phyloP scores from a whole-genome alignment of 53 echinoderm and acorn worm genomes.

The Paracentrotus lividus region DNA sequence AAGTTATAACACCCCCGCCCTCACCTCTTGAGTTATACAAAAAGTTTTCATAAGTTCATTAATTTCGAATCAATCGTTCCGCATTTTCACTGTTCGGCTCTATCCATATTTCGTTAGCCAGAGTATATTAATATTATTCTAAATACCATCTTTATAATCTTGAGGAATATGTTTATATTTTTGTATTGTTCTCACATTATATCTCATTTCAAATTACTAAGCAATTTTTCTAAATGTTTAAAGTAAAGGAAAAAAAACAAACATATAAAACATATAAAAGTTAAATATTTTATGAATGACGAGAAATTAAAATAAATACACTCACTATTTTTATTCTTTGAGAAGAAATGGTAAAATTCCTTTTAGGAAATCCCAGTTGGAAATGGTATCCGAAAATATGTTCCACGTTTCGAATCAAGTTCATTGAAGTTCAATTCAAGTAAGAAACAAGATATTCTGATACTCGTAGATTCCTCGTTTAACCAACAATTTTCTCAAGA shows the following conservation, averaged over 20 bases:
- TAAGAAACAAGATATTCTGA: conserved; percentile 15
- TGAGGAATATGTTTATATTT: too few relatives aligned
- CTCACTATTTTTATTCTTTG: conserved; percentile 46
- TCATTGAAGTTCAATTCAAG: conserved; percentile 8
- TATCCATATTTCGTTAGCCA: neutral
- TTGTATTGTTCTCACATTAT: too few relatives aligned
- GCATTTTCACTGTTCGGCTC: neutral
- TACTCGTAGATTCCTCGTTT: neutral
- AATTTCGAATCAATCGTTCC: neutral
- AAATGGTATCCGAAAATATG: conserved; percentile 63
- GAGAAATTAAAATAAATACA: too few relatives aligned
- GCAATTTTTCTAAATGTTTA: neutral
- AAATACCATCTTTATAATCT: too few relatives aligned
- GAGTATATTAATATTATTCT: too few relatives aligned
- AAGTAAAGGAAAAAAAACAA: neutral
- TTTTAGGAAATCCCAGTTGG: conserved; percentile 51
- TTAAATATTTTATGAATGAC: too few relatives aligned
- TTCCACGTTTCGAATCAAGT: conserved; percentile 61
- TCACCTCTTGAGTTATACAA: neutral
- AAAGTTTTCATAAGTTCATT: neutral
- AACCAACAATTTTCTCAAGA: conserved; percentile 1
- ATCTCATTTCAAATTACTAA: too few relatives aligned
- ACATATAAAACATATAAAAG: too few relatives aligned
- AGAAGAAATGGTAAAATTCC: conserved; percentile 65
- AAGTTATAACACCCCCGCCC: conserved; percentile 18